These are phyloP conservation scores for Lacerta bilineata DNA, from an alignment of 2,797 vertebrate species.

Conservation along the genomic window DNA sequence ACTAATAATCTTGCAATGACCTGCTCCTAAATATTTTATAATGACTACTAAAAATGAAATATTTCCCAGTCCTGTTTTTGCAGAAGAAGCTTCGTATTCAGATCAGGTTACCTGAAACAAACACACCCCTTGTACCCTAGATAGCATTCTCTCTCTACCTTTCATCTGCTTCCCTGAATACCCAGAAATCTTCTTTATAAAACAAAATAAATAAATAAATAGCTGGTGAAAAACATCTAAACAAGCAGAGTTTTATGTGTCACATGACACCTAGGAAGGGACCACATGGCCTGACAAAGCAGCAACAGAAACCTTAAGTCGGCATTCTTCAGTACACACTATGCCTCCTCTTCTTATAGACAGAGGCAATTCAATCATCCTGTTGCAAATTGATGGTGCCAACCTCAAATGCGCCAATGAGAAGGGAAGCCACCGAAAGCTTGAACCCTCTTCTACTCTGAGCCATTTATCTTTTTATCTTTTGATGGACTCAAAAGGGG, in stretches of 20 bases:
- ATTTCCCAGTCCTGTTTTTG: neutral
- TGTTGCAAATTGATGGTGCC: conserved; percentile 72
- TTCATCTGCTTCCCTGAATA: neutral
- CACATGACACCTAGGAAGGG: conserved; percentile 91
- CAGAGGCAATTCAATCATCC: conserved; percentile 81
- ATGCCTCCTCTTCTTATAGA: conserved; percentile 74
- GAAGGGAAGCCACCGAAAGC: conserved; percentile 33
- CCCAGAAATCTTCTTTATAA: neutral
- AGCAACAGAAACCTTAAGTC: conserved; percentile 96
- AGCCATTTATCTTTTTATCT: conserved; percentile 2
- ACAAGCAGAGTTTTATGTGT: conserved; percentile 85
- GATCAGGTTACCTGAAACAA: neutral
- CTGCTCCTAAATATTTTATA: neutral
- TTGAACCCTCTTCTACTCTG: conserved; percentile 9
- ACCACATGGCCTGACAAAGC: conserved; percentile 84
- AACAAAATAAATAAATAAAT: neutral
- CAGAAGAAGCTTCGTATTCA: neutral
- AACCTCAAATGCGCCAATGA: conserved; percentile 59
- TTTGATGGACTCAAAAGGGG: conserved; percentile 12
- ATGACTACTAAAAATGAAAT: conserved; percentile 6
- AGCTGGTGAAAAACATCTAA: conserved; percentile 11
- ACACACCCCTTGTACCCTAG: neutral
- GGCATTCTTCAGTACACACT: conserved; percentile 86
- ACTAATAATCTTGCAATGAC: neutral
- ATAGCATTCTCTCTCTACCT: neutral